Conservation (phyloP, 2,888 invertebrate genomes). For the Eudasyphora cyanicolor region DNA sequence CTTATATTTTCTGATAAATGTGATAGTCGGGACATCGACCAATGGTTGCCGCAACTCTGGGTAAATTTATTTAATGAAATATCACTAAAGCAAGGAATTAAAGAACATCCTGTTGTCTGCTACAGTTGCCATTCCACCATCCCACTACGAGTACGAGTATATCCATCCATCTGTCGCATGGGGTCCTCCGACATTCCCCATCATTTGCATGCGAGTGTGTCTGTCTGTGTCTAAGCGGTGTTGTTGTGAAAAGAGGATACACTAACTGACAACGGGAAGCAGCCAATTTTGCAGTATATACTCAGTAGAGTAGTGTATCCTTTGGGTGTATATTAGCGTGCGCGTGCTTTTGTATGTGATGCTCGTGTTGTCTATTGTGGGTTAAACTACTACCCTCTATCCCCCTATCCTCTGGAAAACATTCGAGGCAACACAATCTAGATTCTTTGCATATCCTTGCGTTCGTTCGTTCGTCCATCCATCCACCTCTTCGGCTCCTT, state of each 20-base stretch:
- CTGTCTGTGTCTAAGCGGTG: background rate
- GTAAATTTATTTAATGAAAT: constrained; percentile 15
- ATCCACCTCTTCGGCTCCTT: background rate
- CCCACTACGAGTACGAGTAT: background rate
- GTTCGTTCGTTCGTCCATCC: too few relatives aligned
- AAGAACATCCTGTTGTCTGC: constrained; percentile 17
- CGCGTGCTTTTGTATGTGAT: background rate
- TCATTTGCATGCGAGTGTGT: background rate
- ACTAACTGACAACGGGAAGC: constrained; percentile 55
- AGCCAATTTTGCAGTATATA: constrained; percentile 55
- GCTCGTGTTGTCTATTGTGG: background rate
- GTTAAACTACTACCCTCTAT: too few relatives aligned
- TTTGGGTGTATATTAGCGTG: constrained; percentile 11
- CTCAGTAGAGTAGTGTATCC: constrained; percentile 32
- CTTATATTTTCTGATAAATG: too few relatives aligned
- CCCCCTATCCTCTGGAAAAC: background rate
- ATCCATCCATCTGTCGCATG: background rate
- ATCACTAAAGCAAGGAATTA: constrained; percentile 22
- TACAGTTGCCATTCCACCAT: background rate
- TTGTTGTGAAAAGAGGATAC: constrained; percentile 30
- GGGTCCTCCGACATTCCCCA: too few relatives aligned
- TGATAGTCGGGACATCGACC: too few relatives aligned
- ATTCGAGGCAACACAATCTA: background rate
- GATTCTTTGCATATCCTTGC: constrained; percentile 36
- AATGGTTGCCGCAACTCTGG: too few relatives aligned